A percentile compares a stretch with the other conserved stretches of the same genome.
Conservation (phyloP, 2,113 vertebrate genomes). For the Limanda limanda region DNA sequence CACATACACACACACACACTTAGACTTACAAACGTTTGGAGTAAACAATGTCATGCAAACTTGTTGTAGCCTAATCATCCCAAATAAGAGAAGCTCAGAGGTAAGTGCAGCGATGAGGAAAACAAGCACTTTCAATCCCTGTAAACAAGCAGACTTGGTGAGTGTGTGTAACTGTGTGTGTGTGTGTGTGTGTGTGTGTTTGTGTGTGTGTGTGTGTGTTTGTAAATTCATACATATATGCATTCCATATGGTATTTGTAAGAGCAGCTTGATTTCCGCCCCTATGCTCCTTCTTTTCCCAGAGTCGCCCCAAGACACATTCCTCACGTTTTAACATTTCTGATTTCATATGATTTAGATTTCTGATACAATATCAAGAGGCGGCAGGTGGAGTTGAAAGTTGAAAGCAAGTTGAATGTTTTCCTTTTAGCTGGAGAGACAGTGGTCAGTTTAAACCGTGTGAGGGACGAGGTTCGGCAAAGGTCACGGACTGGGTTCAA, state of each 20-base stretch:
- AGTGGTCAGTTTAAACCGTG: background rate
- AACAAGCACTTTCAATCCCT: conserved; percentile 58
- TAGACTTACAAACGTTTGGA: background rate
- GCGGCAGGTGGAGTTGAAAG: background rate
- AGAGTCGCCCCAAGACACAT: background rate
- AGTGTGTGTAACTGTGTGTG: too few relatives aligned
- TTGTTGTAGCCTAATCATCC: conserved; percentile 51
- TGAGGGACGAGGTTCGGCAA: background rate
- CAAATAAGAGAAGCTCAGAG: conserved; percentile 18
- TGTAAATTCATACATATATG: too few relatives aligned
- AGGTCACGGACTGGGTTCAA: background rate
- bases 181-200: too few relatives aligned
- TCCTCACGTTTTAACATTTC: background rate
- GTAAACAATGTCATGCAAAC: conserved; percentile 55
- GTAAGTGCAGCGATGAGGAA: conserved; percentile 54
- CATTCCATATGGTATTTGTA: too few relatives aligned
- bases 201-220: too few relatives aligned
- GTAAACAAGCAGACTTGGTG: background rate
- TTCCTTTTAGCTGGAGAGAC: background rate
- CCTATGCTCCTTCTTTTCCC: too few relatives aligned
- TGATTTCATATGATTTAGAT: background rate
- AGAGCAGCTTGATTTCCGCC: too few relatives aligned
- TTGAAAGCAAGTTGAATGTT: background rate
- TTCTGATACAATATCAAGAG: background rate
- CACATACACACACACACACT: background rate